Conservation (phyloP, 37 sponge, comb jelly and placozoan species). For the Agelas oroides region DNA sequence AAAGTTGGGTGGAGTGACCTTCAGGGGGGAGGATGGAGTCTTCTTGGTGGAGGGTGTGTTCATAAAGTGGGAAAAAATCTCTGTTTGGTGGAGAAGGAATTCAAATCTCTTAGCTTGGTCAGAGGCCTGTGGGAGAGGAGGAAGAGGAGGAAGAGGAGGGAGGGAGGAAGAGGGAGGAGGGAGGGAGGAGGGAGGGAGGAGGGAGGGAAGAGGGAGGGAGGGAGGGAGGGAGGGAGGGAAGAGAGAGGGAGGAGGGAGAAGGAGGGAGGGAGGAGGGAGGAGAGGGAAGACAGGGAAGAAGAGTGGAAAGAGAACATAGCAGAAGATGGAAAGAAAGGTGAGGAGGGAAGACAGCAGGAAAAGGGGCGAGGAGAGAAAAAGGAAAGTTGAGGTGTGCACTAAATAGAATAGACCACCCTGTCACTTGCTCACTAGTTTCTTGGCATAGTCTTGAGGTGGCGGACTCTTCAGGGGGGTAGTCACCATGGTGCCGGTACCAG, state of each 20-base stretch:
- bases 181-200: neutral
- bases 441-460: constrained; percentile 49
- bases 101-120: constrained; percentile 93
- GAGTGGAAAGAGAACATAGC: no score
- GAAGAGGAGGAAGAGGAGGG: neutral
- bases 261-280: no score
- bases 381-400: neutral
- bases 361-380: no score
- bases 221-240: no score
- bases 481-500: neutral
- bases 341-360: no score
- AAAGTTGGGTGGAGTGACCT: constrained; percentile 54
- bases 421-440: constrained; percentile 61
- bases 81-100: constrained; percentile 96
- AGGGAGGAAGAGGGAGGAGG: neutral
- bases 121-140: constrained; percentile 20
- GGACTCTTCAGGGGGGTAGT: constrained; percentile 51
- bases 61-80: constrained; percentile 96
- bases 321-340: no score
- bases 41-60: constrained; percentile 69
- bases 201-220: no score
- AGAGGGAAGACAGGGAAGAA: no score
- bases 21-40: constrained; percentile 90
- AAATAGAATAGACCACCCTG: constrained; percentile 8
- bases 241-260: no score